Conservation (phyloP, 64 coral and sea anemone species). For the Dendronephthya gigantea region DNA sequence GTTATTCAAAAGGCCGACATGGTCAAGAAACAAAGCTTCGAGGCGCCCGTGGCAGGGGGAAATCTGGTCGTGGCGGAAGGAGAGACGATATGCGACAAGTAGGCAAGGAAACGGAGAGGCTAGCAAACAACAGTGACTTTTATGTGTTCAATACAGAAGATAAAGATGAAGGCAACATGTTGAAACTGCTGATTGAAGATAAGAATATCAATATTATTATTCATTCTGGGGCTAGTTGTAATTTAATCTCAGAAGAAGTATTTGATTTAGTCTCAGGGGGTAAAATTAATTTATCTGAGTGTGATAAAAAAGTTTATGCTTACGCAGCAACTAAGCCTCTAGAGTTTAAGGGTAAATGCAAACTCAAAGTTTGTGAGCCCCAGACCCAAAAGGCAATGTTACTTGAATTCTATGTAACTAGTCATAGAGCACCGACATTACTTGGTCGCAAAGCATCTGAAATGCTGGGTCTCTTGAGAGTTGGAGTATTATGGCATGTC, state of each 20-base stretch:
- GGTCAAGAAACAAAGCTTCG: neutral
- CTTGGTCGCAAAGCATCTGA: constrained; percentile 15
- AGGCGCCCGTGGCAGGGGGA: neutral
- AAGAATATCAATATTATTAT: constrained; percentile 38
- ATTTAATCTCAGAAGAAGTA: constrained; percentile 22
- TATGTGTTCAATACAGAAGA: neutral
- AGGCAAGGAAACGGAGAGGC: neutral
- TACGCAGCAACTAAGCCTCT: neutral
- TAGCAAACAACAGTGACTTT: neutral
- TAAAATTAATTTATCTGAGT: neutral
- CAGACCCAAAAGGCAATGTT: neutral
- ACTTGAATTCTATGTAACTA: constrained; percentile 15
- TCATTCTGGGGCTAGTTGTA: constrained; percentile 48
- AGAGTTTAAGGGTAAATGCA: constrained; percentile 7
- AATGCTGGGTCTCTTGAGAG: constrained; percentile 3
- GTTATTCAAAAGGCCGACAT: neutral
- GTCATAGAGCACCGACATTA: neutral
- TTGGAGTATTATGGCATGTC: constrained; percentile 5
- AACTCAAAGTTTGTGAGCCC: constrained; percentile 22
- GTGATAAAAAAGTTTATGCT: constrained; percentile 4
- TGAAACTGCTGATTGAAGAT: constrained; percentile 38
- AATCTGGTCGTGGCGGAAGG: neutral
- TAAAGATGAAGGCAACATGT: neutral
- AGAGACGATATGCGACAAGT: neutral
- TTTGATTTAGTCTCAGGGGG: constrained; percentile 41